Conservation (phyloP, 2,797 vertebrate genomes). For the Centroberyx gerrardi region DNA sequence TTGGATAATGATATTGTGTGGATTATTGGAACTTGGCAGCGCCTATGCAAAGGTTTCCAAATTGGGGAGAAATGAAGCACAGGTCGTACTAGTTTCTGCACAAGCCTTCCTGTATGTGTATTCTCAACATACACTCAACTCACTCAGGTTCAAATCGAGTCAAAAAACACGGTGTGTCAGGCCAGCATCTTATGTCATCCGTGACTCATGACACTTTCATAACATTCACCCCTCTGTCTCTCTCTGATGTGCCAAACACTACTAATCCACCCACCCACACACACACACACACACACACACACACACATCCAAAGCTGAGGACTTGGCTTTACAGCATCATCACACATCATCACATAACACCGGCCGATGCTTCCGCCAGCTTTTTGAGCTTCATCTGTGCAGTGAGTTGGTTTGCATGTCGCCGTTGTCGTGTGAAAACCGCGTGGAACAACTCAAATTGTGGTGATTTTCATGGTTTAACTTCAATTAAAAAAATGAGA, state of each 20-base stretch:
- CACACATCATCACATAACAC: conserved; percentile 26
- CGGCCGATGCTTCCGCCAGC: conserved; percentile 5
- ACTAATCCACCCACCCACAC: conserved; percentile 33
- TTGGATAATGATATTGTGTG: conserved; percentile 14
- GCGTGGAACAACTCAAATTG: not conserved
- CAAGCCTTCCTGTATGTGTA: conserved; percentile 9
- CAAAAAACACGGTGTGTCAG: not conserved
- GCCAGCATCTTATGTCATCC: conserved; percentile 30
- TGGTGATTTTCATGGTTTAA: too few relatives aligned
- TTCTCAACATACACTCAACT: not conserved
- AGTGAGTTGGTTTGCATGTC: not conserved
- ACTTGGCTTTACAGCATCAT: conserved; percentile 25
- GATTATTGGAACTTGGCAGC: conserved; percentile 31
- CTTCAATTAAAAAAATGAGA: too few relatives aligned
- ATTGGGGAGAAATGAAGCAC: not conserved
- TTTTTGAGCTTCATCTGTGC: not conserved
- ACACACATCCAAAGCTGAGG: not conserved
- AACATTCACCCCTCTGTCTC: conserved; percentile 4
- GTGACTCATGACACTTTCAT: conserved; percentile 28
- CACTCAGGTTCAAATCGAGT: not conserved
- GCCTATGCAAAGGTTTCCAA: not conserved
- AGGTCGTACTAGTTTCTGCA: not conserved
- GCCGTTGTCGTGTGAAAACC: not conserved
- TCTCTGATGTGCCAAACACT: conserved; percentile 35
- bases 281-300: not conserved